Conservation (phyloP, 2,797 vertebrate genomes). For the Craterocephalus amniculus region DNA sequence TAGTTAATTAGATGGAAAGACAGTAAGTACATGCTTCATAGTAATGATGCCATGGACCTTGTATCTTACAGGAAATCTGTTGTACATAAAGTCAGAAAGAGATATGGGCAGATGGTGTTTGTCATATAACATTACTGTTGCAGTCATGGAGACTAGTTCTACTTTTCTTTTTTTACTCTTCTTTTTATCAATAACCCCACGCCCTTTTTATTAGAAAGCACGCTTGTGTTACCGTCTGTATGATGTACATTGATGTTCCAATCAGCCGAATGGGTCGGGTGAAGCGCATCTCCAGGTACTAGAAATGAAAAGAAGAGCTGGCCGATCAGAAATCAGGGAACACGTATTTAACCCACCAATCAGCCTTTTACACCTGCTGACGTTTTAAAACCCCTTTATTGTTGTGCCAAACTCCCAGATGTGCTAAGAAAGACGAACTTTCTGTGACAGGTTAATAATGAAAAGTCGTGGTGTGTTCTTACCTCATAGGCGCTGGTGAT, state of each 20-base stretch:
- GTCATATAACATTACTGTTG: constrained; percentile 6
- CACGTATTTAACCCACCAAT: background rate
- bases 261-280: constrained; percentile 77
- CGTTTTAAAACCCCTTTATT: background rate
- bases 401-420: background rate
- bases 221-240: constrained; percentile 79
- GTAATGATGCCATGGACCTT: constrained; percentile 31
- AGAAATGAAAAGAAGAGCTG: constrained; percentile 33
- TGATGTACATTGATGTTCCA: constrained; percentile 85
- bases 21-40: constrained; percentile 44
- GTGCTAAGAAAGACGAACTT: background rate
- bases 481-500: constrained; percentile 88
- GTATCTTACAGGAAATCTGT: constrained; percentile 7
- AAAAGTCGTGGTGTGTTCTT: constrained; percentile 31
- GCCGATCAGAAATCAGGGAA: constrained; percentile 2
- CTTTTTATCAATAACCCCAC: no score
- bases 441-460: background rate
- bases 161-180: background rate
- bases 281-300: constrained; percentile 86
- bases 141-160: background rate
- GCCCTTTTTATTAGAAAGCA: constrained; percentile 9
- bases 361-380: background rate
- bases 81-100: constrained; percentile 50
- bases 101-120: constrained; percentile 47
- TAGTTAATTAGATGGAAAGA: constrained; percentile 73